A percentile compares a stretch with the other conserved stretches of the same genome.
Conservation (phyloP, 53 echinoderm and acorn worm genomes). For the Crossaster papposus region DNA sequence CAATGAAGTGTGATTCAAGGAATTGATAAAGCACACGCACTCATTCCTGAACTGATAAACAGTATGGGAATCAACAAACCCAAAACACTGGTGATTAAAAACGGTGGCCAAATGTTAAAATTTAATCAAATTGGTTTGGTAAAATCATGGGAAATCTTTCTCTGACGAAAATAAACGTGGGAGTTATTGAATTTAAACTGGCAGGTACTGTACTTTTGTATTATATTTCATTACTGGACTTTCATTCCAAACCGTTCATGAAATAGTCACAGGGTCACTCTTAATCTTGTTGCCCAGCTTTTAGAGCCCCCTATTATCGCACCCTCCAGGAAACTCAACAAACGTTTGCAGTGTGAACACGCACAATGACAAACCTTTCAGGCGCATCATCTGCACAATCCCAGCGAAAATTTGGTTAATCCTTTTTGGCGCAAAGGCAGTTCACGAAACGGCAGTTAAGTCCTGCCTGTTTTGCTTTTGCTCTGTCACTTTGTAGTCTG, state of each 20-base stretch:
- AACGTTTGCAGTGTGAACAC: not conserved
- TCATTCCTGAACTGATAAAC: not conserved
- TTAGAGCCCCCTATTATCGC: not conserved
- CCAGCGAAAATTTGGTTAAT: not conserved
- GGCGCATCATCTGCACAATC: not conserved
- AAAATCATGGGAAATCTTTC: too few species aligned
- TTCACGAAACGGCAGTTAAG: not conserved
- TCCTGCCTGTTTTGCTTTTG: not conserved
- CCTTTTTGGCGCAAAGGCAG: not conserved
- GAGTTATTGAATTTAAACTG: too few species aligned
- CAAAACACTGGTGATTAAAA: not conserved
- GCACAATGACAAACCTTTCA: not conserved
- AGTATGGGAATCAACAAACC: not conserved
- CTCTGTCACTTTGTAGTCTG: not conserved
- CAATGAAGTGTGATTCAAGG: not conserved
- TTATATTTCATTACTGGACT: not conserved
- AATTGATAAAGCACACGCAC: conserved; percentile 8
- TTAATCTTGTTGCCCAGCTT: too few species aligned
- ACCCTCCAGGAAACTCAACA: not conserved
- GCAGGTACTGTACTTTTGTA: too few species aligned
- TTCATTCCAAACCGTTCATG: not conserved
- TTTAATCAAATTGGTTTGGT: too few species aligned
- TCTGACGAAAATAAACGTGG: too few species aligned
- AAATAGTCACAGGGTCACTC: not conserved
- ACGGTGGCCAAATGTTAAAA: too few species aligned